Evolutionary conservation across 2,113 vertebrate species (phyloP).

Genomic region (Pygoscelis adeliae): DNA sequence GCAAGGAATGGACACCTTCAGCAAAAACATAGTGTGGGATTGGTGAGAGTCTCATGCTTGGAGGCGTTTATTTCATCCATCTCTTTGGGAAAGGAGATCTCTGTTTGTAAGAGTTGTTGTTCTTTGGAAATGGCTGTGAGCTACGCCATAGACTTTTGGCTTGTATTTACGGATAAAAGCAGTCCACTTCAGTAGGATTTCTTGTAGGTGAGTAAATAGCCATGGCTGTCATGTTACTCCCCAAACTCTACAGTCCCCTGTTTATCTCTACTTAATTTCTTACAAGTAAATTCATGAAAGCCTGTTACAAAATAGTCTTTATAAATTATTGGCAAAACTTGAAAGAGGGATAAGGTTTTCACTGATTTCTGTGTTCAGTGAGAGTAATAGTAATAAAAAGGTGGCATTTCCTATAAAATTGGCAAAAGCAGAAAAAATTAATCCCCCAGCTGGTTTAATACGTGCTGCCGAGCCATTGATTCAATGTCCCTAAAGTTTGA

Average conservation of each 20-base stretch:
- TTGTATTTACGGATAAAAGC: background rate
- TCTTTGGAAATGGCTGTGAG: background rate
- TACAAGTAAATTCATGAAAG: background rate
- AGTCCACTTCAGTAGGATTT: background rate
- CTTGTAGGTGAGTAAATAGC: background rate
- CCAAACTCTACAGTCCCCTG: background rate
- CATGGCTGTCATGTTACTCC: background rate
- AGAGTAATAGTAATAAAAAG: background rate
- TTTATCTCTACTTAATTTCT: background rate
- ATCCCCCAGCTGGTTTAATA: background rate
- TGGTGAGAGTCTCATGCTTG: background rate
- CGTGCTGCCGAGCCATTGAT: accelerated
- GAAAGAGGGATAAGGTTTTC: background rate
- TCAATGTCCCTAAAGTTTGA: background rate
- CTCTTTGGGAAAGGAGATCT: background rate
- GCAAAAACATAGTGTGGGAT: background rate
- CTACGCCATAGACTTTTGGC: accelerated
- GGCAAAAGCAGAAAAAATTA: background rate
- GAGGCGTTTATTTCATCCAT: background rate
- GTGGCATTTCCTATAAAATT: background rate
- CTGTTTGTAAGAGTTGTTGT: background rate
- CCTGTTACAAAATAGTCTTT: background rate
- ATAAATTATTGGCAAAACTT: background rate
- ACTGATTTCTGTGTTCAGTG: background rate
- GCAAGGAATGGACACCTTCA: background rate